Percentiles rank a stretch among this genome's conserved stretches.
These are phyloP conservation scores for Acronicta aceris DNA, from an alignment of 2,888 invertebrate species.

Conservation along the genomic window DNA sequence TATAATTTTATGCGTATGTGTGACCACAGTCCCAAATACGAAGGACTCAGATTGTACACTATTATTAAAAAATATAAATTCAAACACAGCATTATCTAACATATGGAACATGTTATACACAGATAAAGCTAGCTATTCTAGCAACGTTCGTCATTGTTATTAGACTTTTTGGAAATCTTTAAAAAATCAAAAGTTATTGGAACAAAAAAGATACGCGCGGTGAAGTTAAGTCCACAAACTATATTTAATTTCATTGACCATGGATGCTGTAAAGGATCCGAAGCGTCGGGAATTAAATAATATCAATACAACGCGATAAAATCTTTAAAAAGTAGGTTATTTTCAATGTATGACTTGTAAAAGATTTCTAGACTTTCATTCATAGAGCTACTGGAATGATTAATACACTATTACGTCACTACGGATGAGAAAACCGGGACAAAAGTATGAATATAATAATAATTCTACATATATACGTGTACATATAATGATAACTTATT, in stretches of 20 bases:
- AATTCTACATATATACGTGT: background rate
- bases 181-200: background rate
- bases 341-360: no score
- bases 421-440: background rate
- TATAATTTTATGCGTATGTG: background rate
- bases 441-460: background rate
- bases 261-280: no score
- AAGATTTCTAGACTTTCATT: no score
- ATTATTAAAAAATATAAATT: background rate
- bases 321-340: no score
- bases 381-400: no score
- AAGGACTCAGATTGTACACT: background rate
- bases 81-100: background rate
- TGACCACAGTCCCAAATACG: slow-evolving; percentile 1
- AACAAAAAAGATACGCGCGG: background rate
- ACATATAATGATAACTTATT: slow-evolving; percentile 21
- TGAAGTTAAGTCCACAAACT: background rate
- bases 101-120: background rate
- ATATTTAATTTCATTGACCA: no score
- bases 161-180: background rate
- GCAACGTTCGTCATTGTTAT: background rate
- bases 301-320: no score
- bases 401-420: background rate
- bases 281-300: no score
- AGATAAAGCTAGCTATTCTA: background rate